Percentiles rank a stretch among this genome's conserved stretches.
phyloP scores from a whole-genome alignment of 2,888 invertebrate genomes.

The Cryptophagus acutangulus region DNA sequence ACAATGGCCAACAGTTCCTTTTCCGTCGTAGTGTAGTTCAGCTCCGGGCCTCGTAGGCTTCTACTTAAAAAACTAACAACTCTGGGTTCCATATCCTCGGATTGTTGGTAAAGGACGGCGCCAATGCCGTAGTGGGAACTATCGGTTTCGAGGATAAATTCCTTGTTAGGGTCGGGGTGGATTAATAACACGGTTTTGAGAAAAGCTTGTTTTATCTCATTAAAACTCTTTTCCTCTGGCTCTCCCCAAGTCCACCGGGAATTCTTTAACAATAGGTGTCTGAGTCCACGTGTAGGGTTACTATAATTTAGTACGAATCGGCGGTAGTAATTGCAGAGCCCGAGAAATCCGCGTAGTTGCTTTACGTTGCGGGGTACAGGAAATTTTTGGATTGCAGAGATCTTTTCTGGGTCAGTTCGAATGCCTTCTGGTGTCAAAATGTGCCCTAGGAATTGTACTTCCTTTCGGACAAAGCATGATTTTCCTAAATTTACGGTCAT shows the following conservation, averaged over 20 bases:
- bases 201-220: conserved; percentile 15
- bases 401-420: conserved; percentile 22
- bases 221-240: conserved; percentile 15
- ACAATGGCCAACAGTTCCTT: conserved; percentile 20
- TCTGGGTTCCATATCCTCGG: conserved; percentile 6
- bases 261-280: conserved; percentile 17
- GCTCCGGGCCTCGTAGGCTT: conserved; percentile 13
- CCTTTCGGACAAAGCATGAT: conserved; percentile 20
- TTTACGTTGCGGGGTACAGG: conserved; percentile 14
- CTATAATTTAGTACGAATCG: conserved; percentile 19
- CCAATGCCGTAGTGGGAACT: conserved; percentile 16
- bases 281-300: conserved; percentile 11
- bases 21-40: conserved; percentile 21
- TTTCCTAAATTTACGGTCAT: conserved; percentile 30
- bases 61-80: conserved; percentile 19
- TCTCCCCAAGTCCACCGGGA: conserved; percentile 17
- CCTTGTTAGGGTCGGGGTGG: conserved; percentile 16
- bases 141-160: conserved; percentile 19
- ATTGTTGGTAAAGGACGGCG: conserved; percentile 12
- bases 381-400: conserved; percentile 16
- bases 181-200: conserved; percentile 16
- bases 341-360: conserved; percentile 19
- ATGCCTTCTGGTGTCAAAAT: conserved; percentile 23
- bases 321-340: conserved; percentile 22
- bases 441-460: conserved; percentile 26